A percentile compares a stretch with the other conserved stretches of the same genome.
Evolutionary conservation across 2,113 vertebrate genomes (phyloP).

Genomic region (Elachura formosa): DNA sequence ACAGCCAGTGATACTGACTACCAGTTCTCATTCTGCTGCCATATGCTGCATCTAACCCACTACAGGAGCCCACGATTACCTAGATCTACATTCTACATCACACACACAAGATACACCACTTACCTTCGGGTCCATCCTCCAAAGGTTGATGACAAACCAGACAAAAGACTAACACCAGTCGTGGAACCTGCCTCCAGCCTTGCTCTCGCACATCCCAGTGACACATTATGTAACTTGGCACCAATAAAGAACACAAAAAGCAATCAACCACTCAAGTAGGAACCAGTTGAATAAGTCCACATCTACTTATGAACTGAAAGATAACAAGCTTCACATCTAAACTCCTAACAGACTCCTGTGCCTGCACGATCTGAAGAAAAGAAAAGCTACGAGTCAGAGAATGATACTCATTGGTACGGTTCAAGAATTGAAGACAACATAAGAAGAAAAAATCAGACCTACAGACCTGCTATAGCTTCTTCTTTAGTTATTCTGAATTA

Average conservation of each 20-base stretch:
- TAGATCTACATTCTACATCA: not conserved
- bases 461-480: not conserved
- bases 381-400: not conserved
- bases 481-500: not conserved
- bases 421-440: not conserved
- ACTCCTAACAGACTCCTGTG: not conserved
- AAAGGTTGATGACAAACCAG: not conserved
- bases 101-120: not conserved
- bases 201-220: not conserved
- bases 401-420: not conserved
- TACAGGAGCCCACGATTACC: not conserved
- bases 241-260: conserved; percentile 4
- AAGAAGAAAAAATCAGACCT: not conserved
- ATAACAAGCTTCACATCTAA: not conserved
- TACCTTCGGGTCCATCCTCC: not conserved
- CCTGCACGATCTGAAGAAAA: not conserved
- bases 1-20: not conserved
- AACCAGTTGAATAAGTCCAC: not conserved
- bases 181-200: not conserved
- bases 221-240: not conserved
- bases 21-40: not conserved
- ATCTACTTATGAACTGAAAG: not conserved
- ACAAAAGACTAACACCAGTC: not conserved
- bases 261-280: not conserved
- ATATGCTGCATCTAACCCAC: not conserved